These are phyloP conservation scores for Cryptocephalus primarius DNA, from an alignment of 2,888 invertebrate species.

Conservation along the genomic window DNA sequence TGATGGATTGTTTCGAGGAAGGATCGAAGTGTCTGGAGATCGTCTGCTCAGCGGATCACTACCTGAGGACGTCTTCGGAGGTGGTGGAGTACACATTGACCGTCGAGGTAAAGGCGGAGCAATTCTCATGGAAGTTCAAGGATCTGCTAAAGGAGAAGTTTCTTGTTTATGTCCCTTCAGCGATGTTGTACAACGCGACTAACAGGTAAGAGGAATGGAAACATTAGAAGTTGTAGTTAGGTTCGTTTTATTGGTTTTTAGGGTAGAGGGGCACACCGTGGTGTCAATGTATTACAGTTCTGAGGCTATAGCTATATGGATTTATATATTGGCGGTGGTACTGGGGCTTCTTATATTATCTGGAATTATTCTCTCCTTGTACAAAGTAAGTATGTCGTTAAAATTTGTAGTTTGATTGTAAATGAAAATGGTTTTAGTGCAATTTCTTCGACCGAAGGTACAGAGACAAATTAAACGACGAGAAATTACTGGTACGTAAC, in stretches of 20 bases:
- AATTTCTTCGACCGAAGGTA: conserved; percentile 17
- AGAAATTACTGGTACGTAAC: conserved; percentile 10
- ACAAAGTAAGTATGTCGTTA: conserved; percentile 12
- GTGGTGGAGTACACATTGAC: conserved; percentile 9
- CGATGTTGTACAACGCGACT: conserved; percentile 8
- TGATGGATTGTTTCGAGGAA: conserved; percentile 8
- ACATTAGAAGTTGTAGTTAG: background rate
- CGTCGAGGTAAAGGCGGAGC: conserved; percentile 5
- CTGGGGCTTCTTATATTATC: conserved; percentile 13
- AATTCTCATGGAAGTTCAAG: conserved; percentile 8
- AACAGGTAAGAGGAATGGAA: conserved; percentile 7
- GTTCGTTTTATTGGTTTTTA: conserved; percentile 6
- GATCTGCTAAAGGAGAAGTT: conserved; percentile 11
- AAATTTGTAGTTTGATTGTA: background rate
- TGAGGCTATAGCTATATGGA: conserved; percentile 13
- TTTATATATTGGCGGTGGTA: conserved; percentile 12
- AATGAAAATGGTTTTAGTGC: conserved; percentile 11
- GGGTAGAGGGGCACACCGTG: conserved; percentile 9
- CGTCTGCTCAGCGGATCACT: conserved; percentile 3
- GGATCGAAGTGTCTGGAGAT: background rate
- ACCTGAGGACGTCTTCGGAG: conserved; percentile 10
- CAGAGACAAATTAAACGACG: conserved; percentile 15
- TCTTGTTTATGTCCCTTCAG: conserved; percentile 12
- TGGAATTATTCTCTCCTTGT: conserved; percentile 11
- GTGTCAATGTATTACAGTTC: conserved; percentile 12